These are phyloP conservation scores for Catonia carolina DNA, from an alignment of 2,888 invertebrate species.

Conservation along the genomic window DNA sequence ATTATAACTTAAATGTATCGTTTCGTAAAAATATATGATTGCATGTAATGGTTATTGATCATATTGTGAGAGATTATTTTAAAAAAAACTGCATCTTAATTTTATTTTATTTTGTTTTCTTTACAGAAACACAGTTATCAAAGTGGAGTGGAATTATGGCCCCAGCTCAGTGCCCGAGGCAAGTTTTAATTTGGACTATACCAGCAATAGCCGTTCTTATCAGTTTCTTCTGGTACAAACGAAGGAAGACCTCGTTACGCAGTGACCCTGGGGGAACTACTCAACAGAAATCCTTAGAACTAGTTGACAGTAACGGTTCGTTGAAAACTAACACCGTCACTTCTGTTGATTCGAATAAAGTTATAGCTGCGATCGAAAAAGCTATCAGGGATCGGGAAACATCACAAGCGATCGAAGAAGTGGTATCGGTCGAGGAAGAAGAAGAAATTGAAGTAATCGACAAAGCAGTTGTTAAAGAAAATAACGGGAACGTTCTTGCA, in stretches of 20 bases:
- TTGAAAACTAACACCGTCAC: neutral
- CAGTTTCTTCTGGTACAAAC: slow-evolving; percentile 77
- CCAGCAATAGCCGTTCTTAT: slow-evolving; percentile 72
- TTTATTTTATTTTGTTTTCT: slow-evolving; percentile 7
- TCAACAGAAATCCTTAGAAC: slow-evolving; percentile 23
- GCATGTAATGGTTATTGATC: too few relatives aligned
- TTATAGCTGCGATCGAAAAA: slow-evolving; percentile 47
- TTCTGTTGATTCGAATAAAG: slow-evolving; percentile 28
- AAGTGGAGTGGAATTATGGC: slow-evolving; percentile 71
- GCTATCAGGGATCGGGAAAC: slow-evolving; percentile 36
- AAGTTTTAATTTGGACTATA: slow-evolving; percentile 69
- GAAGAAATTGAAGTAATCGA: slow-evolving; percentile 22
- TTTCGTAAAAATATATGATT: too few relatives aligned
- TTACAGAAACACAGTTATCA: slow-evolving; percentile 28
- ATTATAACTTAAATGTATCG: too few relatives aligned
- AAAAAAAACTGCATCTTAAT: too few relatives aligned
- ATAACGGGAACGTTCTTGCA: neutral
- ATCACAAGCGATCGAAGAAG: neutral
- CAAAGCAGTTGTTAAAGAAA: neutral
- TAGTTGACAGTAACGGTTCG: slow-evolving; percentile 18
- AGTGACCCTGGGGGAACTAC: slow-evolving; percentile 62
- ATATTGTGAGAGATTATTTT: too few relatives aligned
- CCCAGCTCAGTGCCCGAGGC: slow-evolving; percentile 46
- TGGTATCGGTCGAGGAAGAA: neutral
- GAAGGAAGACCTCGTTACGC: slow-evolving; percentile 64